Base-by-base conservation (phyloP, 2,113 vertebrate species). In the Channa maculata region DNA sequence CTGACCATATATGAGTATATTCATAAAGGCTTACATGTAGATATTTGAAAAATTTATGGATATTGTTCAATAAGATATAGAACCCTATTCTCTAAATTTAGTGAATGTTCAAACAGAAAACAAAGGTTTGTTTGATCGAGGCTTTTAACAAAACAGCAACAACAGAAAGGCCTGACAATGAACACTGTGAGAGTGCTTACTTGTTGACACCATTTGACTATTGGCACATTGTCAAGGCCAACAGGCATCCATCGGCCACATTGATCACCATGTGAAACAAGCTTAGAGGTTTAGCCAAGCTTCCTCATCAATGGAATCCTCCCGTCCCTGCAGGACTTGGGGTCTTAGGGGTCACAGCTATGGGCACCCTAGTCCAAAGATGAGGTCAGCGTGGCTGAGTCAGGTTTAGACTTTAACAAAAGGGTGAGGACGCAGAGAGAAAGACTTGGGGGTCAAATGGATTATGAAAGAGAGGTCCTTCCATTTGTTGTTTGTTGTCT, bases 211-310 rank as follows among this genome's bases (percentile, higher is more conserved):
- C 14, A 34, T 80, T 79, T 79, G 68, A 82, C 69, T 74, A 46
- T 55, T 75, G 71, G 46, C 77, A 75, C 63, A 86, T 85, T 88
- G 87, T 92, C 91, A 91, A 84, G 82, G 83, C 78, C 80, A 80
- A 74, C 65, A 77, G 75, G 82, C 78, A 11, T 34, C 74, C 77
- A 75, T 75, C 46, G 79, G 48, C 61, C n/a, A 50, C 49, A 37
- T 66, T 62, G 72, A 86, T 82, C 71, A 48, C 75, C 79, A 79
- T 82, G 71, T 82, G 72, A 84, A 89, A 84, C 70, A 46, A 86
- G 80, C 75, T 89, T 77, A 77, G 71, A 59, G 38, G 65, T 61
- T 78, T 64, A 50, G 65, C 65, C 57, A 33, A 77, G 65, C 61
- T 34, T 61, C 75, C 46, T 72, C 46, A 71, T 77, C 80, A 87